A percentile compares a stretch with the other conserved stretches of the same genome.
phyloP scores from a whole-genome alignment of 2,888 invertebrate species.

The Drosophila putrida region DNA sequence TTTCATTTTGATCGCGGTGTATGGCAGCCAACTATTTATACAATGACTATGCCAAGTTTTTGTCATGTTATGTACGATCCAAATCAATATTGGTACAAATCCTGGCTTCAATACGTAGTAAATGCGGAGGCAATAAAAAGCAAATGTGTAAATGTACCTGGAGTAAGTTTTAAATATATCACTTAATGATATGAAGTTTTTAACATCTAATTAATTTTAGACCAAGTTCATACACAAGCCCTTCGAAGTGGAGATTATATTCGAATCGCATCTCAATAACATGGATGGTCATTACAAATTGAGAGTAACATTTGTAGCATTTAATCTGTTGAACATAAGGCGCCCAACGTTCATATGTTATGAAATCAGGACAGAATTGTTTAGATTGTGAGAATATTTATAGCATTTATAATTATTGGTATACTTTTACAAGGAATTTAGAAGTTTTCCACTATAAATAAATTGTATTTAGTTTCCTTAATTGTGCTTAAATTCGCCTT shows the following conservation, averaged over 20 bases:
- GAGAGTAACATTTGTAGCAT: background rate
- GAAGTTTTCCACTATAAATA: too few species aligned
- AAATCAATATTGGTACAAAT: background rate
- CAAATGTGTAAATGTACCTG: background rate
- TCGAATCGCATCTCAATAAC: background rate
- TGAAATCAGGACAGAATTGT: background rate
- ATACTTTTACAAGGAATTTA: too few species aligned
- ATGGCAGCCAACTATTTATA: background rate
- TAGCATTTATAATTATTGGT: too few species aligned
- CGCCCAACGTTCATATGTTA: background rate
- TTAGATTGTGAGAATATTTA: background rate
- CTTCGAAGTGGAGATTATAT: background rate
- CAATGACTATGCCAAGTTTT: background rate
- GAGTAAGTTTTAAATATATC: background rate
- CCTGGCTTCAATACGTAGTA: background rate
- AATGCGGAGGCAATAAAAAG: background rate
- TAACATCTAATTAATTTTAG: background rate
- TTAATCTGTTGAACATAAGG: background rate
- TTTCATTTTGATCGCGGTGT: background rate
- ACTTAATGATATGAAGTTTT: background rate
- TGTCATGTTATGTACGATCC: background rate
- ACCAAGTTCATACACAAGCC: background rate
- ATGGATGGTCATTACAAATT: background rate
- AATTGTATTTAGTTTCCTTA: too few species aligned
- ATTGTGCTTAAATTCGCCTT: background rate